Evolutionary conservation across 2,797 vertebrate genomes (phyloP).

Genomic region (Pipistrellus pygmaeus): DNA sequence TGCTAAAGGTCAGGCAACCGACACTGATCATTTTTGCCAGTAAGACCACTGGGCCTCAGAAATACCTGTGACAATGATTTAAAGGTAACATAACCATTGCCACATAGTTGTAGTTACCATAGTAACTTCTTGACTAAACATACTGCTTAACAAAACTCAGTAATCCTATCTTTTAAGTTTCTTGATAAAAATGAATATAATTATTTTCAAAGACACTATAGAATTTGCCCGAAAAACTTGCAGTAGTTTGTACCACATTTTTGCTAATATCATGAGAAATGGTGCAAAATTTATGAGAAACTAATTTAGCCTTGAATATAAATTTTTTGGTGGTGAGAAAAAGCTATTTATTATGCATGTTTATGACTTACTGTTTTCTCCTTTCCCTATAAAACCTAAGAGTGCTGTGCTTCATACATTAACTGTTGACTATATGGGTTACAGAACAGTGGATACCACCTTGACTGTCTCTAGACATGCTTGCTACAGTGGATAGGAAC

Average conservation of each 20-base stretch:
- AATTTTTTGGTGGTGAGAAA: constrained; percentile 77
- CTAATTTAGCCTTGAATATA: constrained; percentile 85
- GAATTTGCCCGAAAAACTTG: constrained; percentile 59
- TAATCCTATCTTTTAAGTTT: neutral
- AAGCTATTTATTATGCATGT: constrained; percentile 81
- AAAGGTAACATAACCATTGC: neutral
- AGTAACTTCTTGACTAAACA: neutral
- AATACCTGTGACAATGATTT: neutral
- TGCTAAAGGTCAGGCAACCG: neutral
- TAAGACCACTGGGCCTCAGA: neutral
- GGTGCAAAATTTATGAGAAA: constrained; percentile 86
- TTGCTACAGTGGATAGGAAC: constrained; percentile 51
- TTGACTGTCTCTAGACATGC: constrained; percentile 66
- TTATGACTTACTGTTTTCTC: constrained; percentile 78
- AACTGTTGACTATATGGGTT: constrained; percentile 76
- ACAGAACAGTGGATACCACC: constrained; percentile 68
- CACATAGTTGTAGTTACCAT: neutral
- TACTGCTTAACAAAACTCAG: constrained; percentile 59
- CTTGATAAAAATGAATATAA: constrained; percentile 49
- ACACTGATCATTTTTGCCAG: neutral
- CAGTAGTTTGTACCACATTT: constrained; percentile 66
- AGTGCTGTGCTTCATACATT: constrained; percentile 65
- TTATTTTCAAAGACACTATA: constrained; percentile 54
- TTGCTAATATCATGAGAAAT: constrained; percentile 82
- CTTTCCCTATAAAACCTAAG: constrained; percentile 78